A percentile compares a stretch with the other conserved stretches of the same genome.
phyloP scores from a whole-genome alignment of 2,797 vertebrate genomes.

The Crocidura indochinensis region DNA sequence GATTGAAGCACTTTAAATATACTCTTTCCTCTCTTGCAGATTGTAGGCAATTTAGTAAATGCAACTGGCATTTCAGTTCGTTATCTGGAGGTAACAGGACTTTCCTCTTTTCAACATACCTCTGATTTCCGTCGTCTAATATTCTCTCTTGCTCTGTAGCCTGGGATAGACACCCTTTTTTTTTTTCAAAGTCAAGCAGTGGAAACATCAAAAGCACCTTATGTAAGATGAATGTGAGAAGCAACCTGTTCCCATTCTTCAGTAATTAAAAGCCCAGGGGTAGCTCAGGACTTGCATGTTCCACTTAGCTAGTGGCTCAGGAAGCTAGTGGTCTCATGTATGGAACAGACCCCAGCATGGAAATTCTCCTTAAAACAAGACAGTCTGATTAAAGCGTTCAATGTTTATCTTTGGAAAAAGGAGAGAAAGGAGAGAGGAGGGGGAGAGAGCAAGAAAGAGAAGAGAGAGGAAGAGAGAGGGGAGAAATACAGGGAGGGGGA shows the following conservation, averaged over 20 bases:
- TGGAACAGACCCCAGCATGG: neutral
- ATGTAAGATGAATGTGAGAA: conserved; percentile 36
- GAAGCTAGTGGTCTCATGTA: no score
- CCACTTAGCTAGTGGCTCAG: no score
- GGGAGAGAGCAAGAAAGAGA: no score
- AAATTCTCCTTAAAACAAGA: conserved; percentile 53
- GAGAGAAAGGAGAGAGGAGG: no score
- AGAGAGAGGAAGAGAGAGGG: no score
- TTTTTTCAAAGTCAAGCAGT: conserved; percentile 54
- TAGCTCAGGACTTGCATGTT: neutral
- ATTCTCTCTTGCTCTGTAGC: conserved; percentile 29
- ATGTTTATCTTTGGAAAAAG: neutral
- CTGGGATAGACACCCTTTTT: neutral
- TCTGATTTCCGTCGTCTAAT: conserved; percentile 45
- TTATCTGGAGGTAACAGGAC: conserved; percentile 4
- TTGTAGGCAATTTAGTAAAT: conserved; percentile 21
- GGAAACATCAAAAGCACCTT: conserved; percentile 25
- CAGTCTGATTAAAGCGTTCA: conserved; percentile 5
- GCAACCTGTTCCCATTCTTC: conserved; percentile 33
- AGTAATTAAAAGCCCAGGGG: conserved; percentile 44
- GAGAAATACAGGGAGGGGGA: no score
- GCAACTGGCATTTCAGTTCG: neutral
- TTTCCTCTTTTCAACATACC: conserved; percentile 29
- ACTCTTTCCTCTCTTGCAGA: neutral
- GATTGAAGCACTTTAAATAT: neutral